Percentiles rank a stretch among this genome's conserved stretches.
These are phyloP conservation scores for Sibirionetta formosa DNA, from an alignment of 2,797 vertebrate genomes.

Conservation along the genomic window DNA sequence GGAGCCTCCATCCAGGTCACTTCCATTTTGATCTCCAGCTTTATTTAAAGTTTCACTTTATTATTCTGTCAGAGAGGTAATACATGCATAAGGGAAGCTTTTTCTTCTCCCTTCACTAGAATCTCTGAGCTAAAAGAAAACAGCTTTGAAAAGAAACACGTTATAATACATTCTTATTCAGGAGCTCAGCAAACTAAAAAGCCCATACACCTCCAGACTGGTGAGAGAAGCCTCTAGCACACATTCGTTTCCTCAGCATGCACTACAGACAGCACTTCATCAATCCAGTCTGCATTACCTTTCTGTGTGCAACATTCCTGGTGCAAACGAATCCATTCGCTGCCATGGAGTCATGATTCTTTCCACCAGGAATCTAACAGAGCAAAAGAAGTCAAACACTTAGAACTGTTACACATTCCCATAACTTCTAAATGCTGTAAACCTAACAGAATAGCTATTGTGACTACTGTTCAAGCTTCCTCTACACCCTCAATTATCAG, in stretches of 20 bases:
- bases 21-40: background rate
- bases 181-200: background rate
- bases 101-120: background rate
- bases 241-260: background rate
- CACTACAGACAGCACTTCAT: background rate
- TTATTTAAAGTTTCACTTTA: background rate
- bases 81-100: background rate
- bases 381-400: constrained; percentile 28
- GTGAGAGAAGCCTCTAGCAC: background rate
- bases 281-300: constrained; percentile 83
- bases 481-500: background rate
- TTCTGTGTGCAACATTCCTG: constrained; percentile 99
- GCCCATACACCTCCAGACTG: background rate
- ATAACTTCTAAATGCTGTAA: background rate
- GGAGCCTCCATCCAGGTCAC: background rate
- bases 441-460: background rate
- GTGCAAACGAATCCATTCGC: constrained; percentile 97
- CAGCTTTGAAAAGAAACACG: background rate
- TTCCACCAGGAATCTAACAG: constrained; percentile 94
- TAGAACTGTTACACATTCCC: background rate
- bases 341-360: constrained; percentile 95
- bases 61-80: fast-evolving
- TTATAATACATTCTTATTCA: background rate
- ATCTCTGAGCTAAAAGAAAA: background rate
- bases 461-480: background rate